Conservation (phyloP, 2,888 invertebrate genomes). For the Helleia helle region DNA sequence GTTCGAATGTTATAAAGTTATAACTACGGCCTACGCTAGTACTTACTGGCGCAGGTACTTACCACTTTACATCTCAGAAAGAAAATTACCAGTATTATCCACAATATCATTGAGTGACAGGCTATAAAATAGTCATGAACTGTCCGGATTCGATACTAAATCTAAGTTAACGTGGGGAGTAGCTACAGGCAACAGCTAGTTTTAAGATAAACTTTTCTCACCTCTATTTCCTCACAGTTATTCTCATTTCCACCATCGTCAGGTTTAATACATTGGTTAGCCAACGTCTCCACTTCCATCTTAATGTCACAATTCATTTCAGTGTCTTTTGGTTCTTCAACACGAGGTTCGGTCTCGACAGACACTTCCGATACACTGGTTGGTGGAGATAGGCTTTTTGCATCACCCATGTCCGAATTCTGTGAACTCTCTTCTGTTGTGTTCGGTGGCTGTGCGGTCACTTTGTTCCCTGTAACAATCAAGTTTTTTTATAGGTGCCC, state of each 20-base stretch:
- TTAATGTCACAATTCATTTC: conserved; percentile 10
- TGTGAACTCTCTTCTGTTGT: conserved; percentile 55
- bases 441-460: conserved; percentile 35
- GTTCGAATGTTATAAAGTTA: no score
- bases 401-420: conserved; percentile 49
- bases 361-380: conserved; percentile 49
- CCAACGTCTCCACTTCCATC: conserved; percentile 16
- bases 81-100: no score
- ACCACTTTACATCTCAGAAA: no score
- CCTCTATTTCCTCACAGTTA: conserved; percentile 11
- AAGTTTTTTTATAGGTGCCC: no score
- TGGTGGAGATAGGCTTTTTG: conserved; percentile 50
- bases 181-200: no score
- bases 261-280: conserved; percentile 2
- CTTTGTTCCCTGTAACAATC: conserved; percentile 38
- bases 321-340: conserved; percentile 15
- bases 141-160: no score
- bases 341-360: conserved; percentile 31
- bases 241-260: conserved; percentile 10
- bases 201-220: no score
- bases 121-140: no score
- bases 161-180: no score
- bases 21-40: no score
- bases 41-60: no score
- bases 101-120: no score